Percentiles rank a stretch among this genome's conserved stretches.
phyloP scores from a whole-genome alignment of 37 sponge, comb jelly and placozoan genomes.

The Corticium candelabrum region DNA sequence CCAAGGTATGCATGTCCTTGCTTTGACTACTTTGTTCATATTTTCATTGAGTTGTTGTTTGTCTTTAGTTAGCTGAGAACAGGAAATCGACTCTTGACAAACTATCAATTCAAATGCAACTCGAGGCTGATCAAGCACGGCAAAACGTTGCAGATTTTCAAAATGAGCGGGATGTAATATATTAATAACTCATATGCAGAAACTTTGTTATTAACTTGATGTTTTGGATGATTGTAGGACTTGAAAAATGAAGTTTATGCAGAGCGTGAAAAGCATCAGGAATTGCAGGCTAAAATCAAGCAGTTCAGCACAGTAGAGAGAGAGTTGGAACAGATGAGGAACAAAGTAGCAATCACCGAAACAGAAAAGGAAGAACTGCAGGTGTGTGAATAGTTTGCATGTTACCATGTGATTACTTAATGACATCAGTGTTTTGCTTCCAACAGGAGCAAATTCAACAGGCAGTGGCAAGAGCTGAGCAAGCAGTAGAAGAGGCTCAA shows the following conservation, averaged over 20 bases:
- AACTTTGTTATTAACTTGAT: not conserved
- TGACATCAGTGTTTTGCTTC: too few relatives aligned
- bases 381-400: not conserved
- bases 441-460: too few relatives aligned
- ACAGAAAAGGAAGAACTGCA: not conserved
- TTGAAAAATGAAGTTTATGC: slow-evolving; percentile 1
- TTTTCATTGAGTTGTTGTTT: not conserved
- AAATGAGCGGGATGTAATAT: not conserved
- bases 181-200: not conserved
- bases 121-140: not conserved
- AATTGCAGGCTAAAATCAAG: not conserved
- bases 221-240: slow-evolving; percentile 8
- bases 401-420: not conserved
- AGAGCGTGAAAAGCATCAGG: not conserved
- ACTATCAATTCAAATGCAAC: slow-evolving; percentile 28
- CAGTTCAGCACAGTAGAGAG: not conserved
- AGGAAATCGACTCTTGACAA: slow-evolving; percentile 32
- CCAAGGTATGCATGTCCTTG: slow-evolving; percentile 17
- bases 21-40: slow-evolving; percentile 1
- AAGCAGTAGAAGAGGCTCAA: too few relatives aligned
- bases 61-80: slow-evolving; percentile 49
- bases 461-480: too few relatives aligned
- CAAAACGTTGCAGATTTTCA: not conserved
- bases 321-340: not conserved
- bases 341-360: not conserved